phyloP scores from a whole-genome alignment of 2,888 invertebrate species.

The Dryococelus australis region DNA sequence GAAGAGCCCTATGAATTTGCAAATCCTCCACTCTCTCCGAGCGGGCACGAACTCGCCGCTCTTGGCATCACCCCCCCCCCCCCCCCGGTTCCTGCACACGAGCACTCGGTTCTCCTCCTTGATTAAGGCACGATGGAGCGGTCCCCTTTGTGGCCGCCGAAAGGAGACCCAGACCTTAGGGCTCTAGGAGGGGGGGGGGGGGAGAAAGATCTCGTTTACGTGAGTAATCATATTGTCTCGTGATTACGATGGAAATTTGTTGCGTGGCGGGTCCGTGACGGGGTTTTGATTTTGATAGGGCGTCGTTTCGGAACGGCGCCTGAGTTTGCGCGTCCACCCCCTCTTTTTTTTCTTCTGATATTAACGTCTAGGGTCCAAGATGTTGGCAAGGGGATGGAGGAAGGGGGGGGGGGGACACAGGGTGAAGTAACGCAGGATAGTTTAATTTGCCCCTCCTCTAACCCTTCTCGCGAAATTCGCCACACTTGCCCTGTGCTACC shows the following conservation, averaged over 20 bases:
- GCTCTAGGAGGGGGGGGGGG: not conserved
- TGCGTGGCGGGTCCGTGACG: not conserved
- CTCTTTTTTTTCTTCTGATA: no score
- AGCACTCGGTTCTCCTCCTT: not conserved
- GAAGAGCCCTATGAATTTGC: no score
- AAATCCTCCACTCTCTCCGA: not conserved
- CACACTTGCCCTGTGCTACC: not conserved
- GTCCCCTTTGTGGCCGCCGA: not conserved
- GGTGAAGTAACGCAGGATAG: not conserved
- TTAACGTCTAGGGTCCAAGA: not conserved
- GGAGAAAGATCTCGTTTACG: not conserved
- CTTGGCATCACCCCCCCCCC: no score
- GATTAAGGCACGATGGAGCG: not conserved
- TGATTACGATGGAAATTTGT: not conserved
- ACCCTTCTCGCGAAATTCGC: not conserved
- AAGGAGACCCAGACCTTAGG: no score
- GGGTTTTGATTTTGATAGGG: not conserved
- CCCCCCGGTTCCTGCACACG: not conserved
- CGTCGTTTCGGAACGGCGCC: no score
- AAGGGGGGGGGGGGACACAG: not conserved
- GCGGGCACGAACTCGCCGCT: conserved; percentile 1
- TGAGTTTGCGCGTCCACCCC: no score
- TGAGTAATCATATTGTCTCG: conserved; percentile 3
- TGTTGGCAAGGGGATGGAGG: not conserved
- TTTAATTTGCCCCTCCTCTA: not conserved